Evolutionary conservation across 1,140 invertebrate genomes (phyloP).

Genomic region (Cylas formicarius): DNA sequence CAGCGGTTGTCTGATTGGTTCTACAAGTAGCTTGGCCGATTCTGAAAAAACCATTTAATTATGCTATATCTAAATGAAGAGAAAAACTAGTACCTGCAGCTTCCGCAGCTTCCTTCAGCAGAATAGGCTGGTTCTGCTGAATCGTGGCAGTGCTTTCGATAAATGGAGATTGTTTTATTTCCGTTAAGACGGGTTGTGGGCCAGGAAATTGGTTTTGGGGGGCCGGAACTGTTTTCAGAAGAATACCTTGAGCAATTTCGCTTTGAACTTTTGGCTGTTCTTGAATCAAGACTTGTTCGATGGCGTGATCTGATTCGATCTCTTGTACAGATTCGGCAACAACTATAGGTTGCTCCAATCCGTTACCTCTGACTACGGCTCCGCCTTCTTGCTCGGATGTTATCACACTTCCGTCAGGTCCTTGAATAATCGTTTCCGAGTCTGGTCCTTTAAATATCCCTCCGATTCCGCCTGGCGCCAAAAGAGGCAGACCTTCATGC

Average conservation of each 20-base stretch:
- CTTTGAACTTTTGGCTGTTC: neutral
- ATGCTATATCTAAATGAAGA: no score
- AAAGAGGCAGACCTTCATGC: constrained; percentile 15
- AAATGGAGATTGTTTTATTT: neutral
- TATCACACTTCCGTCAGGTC: constrained; percentile 36
- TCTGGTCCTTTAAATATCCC: constrained; percentile 34
- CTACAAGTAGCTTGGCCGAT: no score
- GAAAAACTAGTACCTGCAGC: no score
- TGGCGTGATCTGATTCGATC: neutral
- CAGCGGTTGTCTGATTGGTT: no score
- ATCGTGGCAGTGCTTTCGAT: no score
- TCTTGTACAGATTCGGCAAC: constrained; percentile 21
- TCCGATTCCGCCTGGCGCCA: constrained; percentile 31
- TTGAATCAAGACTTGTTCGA: neutral
- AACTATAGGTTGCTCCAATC: constrained; percentile 23
- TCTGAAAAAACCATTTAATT: no score
- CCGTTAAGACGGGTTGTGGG: neutral
- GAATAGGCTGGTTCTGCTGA: no score
- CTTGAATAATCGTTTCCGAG: constrained; percentile 35
- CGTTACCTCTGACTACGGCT: constrained; percentile 17
- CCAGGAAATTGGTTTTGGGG: constrained; percentile 1
- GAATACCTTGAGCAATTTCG: no score
- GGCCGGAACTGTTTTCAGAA: neutral
- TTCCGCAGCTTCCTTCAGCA: no score
- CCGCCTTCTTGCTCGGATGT: constrained; percentile 30